Conservation (phyloP, 2,113 vertebrate genomes). For the Sinocyclocheilus rhinocerous region DNA sequence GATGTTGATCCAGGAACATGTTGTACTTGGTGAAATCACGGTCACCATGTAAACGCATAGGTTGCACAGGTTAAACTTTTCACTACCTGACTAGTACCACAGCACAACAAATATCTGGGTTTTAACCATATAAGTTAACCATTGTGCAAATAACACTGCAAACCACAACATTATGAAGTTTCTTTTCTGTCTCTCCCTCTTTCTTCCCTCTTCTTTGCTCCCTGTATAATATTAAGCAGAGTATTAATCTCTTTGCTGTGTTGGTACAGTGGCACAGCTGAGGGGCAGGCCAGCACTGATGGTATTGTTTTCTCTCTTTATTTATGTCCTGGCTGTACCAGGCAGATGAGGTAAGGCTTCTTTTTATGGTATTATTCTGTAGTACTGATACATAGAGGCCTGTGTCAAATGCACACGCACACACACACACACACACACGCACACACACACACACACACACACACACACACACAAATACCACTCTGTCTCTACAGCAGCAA, state of each 20-base stretch:
- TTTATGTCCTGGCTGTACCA: constrained; percentile 97
- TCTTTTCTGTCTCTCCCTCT: neutral
- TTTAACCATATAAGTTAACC: neutral
- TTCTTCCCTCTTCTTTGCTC: constrained; percentile 81
- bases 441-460: constrained; percentile 31
- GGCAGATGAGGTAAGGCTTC: constrained; percentile 97
- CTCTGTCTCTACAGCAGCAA: constrained; percentile 87
- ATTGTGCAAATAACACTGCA: neutral
- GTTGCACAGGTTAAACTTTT: neutral
- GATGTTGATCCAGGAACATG: too few relatives aligned
- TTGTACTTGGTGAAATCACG: too few relatives aligned
- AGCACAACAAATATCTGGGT: neutral
- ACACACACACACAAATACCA: constrained; percentile 47
- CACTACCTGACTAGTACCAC: neutral
- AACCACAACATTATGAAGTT: neutral
- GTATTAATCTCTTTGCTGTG: constrained; percentile 99
- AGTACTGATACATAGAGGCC: constrained; percentile 93
- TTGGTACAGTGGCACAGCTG: constrained; percentile 84
- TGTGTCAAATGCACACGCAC: neutral
- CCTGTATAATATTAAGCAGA: constrained; percentile 99
- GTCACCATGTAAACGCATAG: neutral
- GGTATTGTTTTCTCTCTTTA: constrained; percentile 94
- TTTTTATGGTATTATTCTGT: constrained; percentile 98
- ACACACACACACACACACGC: too few relatives aligned
- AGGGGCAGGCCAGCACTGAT: constrained; percentile 91